Percentiles rank a stretch among this genome's conserved stretches.
These are phyloP conservation scores for Alectura lathami DNA, from an alignment of 2,113 vertebrate species.

Conservation along the genomic window DNA sequence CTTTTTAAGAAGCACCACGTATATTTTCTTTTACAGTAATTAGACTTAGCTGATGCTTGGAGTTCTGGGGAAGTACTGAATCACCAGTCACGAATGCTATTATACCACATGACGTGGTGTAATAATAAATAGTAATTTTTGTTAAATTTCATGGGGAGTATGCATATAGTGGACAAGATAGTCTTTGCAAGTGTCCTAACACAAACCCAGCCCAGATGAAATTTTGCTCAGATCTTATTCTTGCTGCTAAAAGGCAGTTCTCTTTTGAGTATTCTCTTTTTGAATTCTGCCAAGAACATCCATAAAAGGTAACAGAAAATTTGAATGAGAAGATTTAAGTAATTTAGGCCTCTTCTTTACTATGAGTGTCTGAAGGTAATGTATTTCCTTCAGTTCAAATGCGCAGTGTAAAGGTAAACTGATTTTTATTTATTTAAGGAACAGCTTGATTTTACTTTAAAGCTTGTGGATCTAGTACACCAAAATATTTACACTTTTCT, in stretches of 20 bases:
- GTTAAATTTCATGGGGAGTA: neutral
- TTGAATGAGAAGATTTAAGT: neutral
- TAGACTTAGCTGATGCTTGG: neutral
- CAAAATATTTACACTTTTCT: neutral
- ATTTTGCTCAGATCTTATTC: neutral
- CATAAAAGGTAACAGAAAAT: neutral
- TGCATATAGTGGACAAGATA: neutral
- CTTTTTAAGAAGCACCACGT: neutral
- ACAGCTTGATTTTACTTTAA: neutral
- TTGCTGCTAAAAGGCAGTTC: neutral
- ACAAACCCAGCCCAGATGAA: neutral
- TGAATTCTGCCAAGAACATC: neutral
- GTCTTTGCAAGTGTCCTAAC: neutral
- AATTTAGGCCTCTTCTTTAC: neutral
- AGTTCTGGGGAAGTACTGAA: neutral
- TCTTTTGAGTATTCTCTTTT: neutral
- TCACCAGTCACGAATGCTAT: neutral
- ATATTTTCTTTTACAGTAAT: neutral
- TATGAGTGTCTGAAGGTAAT: neutral
- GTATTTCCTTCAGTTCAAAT: neutral
- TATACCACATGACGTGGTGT: neutral
- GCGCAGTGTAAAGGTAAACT: neutral
- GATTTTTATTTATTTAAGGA: neutral
- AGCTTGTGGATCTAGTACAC: neutral
- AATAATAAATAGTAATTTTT: neutral